Evolutionary conservation across 1,140 invertebrate species (phyloP).

Genomic region (Cyphomyrmex costatus): DNA sequence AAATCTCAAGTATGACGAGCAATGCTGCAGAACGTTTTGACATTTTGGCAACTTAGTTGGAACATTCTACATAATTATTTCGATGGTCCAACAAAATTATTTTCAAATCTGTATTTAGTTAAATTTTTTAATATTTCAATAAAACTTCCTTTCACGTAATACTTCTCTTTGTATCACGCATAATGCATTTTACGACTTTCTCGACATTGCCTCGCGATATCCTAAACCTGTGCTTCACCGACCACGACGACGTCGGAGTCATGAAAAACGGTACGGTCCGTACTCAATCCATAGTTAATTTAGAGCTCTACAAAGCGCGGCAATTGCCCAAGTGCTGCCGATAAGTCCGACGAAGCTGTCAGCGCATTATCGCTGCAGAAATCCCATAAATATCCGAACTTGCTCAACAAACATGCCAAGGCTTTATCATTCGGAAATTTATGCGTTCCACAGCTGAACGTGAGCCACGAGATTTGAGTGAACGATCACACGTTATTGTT

Average conservation of each 20-base stretch:
- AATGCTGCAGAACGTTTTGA: too few relatives aligned
- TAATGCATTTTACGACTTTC: slow-evolving; percentile 33
- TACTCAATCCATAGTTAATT: background rate
- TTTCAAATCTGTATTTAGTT: too few relatives aligned
- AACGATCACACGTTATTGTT: background rate
- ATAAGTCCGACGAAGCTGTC: slow-evolving; percentile 43
- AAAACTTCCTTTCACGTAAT: too few relatives aligned
- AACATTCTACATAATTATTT: too few relatives aligned
- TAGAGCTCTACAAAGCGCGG: background rate
- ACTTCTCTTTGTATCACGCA: background rate
- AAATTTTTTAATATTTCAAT: too few relatives aligned
- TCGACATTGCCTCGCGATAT: background rate
- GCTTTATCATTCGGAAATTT: slow-evolving; percentile 66
- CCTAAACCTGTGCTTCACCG: background rate
- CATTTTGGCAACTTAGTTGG: too few relatives aligned
- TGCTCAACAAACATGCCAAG: slow-evolving; percentile 54
- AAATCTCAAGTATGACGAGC: too few relatives aligned
- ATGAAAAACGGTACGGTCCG: background rate
- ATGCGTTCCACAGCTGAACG: slow-evolving; percentile 15
- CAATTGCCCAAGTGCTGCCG: slow-evolving; percentile 62
- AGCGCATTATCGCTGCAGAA: slow-evolving; percentile 53
- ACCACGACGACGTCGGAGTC: too few relatives aligned
- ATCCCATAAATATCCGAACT: slow-evolving; percentile 64
- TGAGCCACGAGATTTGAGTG: slow-evolving; percentile 16
- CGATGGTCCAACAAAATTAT: too few relatives aligned